These are phyloP conservation scores for Actinopyga echinites DNA, from an alignment of 53 echinoderm and acorn worm species.

Conservation along the genomic window DNA sequence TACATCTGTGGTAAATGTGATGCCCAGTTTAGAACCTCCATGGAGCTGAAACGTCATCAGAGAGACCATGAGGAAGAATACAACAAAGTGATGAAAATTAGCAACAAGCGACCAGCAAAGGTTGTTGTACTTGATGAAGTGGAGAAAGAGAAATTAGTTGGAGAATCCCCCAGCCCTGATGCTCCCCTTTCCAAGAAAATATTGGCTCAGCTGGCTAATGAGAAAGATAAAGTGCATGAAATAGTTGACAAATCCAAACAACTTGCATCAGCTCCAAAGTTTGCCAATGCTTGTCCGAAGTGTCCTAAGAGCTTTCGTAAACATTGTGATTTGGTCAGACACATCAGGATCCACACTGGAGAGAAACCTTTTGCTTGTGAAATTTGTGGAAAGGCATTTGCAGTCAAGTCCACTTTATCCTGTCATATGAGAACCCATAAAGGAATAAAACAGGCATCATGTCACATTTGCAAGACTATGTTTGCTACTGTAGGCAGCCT, in stretches of 20 bases:
- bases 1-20: constrained; percentile 75
- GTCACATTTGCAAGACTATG: constrained; percentile 87
- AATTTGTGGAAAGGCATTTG: constrained; percentile 79
- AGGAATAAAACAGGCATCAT: constrained; percentile 80
- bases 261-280: constrained; percentile 71
- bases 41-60: constrained; percentile 86
- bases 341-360: constrained; percentile 92
- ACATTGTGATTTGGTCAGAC: constrained; percentile 91
- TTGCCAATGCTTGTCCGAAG: constrained; percentile 77
- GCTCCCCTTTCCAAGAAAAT: constrained; percentile 85
- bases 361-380: constrained; percentile 94
- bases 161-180: constrained; percentile 63
- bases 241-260: constrained; percentile 74
- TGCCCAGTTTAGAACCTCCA: constrained; percentile 66
- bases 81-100: constrained; percentile 17
- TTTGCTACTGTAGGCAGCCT: constrained; percentile 96
- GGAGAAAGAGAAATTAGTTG: constrained; percentile 74
- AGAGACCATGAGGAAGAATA: constrained; percentile 70
- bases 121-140: constrained; percentile 77
- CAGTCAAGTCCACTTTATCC: constrained; percentile 88
- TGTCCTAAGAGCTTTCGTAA: constrained; percentile 95
- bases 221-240: constrained; percentile 87
- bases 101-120: constrained; percentile 55
- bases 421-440: constrained; percentile 89
- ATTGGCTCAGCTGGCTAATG: constrained; percentile 79